Base-by-base conservation (phyloP, 2,113 vertebrate genomes). In the Alethe diademata region DNA sequence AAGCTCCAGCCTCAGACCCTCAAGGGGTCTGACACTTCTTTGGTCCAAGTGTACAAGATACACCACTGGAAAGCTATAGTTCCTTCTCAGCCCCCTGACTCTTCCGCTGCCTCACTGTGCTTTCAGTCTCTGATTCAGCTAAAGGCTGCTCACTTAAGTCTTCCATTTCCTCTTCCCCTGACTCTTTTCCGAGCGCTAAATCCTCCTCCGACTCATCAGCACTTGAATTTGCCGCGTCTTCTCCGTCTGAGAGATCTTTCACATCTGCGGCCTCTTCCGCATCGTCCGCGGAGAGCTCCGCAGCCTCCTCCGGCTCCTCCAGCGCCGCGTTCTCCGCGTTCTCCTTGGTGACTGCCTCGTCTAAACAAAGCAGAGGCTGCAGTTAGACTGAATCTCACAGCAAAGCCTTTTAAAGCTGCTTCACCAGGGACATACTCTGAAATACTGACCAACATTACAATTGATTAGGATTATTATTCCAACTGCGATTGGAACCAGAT, bases 61-160 rank as follows among this genome's bases (percentile, higher is more conserved):
- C 4, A 31, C 9, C 18, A 35, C n/a, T 7, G 8, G 45, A 89
- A 73, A 35, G 40, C 86, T 98, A 98, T 7, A 93, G 96, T 48
- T 64, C 97, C 53, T 88, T 78, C 43, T 93, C 92, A 19, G 90
- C 81, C 16, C 25, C 95, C 84, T 98, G 98, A 53, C 91, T 97
- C 79, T 90, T 98, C 64, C 98, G 98, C 82, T 98, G 98, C 51
- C 98, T 97, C 96, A 99, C 20, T 3, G 95, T 86, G 69, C 96
- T 97, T 65, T 98, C 97, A 16, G 75, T 67, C 65, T 97, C 97
- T 22, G 78, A 19, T 35, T 93, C 95, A 40, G 85, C 80, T 56
- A 53, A 13, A 6, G 33, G 88, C 29, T 81, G 92, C 26, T 94
- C 97, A 5, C 64, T 79, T 40, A 47, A 50, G 4, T 96, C 92